Evolutionary conservation across 2,888 invertebrate species (phyloP).

Genomic region (Pristionchus arcanus): DNA sequence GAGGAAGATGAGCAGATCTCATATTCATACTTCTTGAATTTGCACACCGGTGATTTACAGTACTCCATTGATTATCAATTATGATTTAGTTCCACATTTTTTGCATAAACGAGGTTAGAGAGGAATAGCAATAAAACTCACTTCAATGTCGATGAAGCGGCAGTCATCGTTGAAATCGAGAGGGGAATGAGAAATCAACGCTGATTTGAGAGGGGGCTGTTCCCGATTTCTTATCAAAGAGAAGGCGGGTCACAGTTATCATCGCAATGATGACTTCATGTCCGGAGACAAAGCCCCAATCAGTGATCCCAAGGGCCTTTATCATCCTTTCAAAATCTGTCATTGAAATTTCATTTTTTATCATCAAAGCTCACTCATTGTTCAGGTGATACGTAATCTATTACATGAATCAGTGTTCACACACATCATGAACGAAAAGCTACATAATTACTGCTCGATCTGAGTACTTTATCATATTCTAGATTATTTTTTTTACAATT

Average conservation of each 20-base stretch:
- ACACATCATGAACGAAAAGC: too few species aligned
- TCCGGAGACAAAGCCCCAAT: conserved; percentile 4
- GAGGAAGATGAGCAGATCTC: too few species aligned
- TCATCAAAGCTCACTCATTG: not conserved
- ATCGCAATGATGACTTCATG: conserved; percentile 35
- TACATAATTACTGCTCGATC: too few species aligned
- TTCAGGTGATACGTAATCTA: too few species aligned
- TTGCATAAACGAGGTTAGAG: too few species aligned
- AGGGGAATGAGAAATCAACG: not conserved
- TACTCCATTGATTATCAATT: too few species aligned
- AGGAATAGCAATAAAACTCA: not conserved
- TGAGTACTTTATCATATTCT: too few species aligned
- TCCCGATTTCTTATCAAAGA: not conserved
- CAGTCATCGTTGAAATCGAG: not conserved
- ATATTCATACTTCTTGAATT: too few species aligned
- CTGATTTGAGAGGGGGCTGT: conserved; percentile 13
- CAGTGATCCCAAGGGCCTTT: not conserved
- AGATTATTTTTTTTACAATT: too few species aligned
- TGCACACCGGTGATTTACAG: too few species aligned
- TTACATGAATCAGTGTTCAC: too few species aligned
- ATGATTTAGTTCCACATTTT: too few species aligned
- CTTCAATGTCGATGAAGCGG: not conserved
- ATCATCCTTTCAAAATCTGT: conserved; percentile 13
- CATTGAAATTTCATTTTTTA: not conserved
- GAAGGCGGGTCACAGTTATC: not conserved